Base-by-base conservation (phyloP, 2,888 invertebrate species). In the Dicyrtomina minuta region DNA sequence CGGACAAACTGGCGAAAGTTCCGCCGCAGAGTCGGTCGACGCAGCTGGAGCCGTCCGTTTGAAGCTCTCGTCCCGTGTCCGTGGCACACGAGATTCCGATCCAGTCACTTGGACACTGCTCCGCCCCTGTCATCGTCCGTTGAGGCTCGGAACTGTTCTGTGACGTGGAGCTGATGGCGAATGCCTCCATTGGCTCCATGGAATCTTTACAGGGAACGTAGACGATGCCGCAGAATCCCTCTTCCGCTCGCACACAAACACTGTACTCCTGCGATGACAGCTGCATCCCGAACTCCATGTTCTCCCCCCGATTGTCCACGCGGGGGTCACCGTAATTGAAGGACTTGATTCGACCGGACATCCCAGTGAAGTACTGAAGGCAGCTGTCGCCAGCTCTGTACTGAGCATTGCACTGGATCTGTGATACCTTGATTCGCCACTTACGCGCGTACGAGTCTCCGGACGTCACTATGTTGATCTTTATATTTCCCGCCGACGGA, bases 361-460 rank as follows among this genome's bases (percentile, higher is more conserved):
- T 78, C 53, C 77, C 77, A 5, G 75, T 75, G 66, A 75, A 78
- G 62, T 78, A 74, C 68, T 79, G 79, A n/a, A 79, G 73, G 71
- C 79, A 79, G 55, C 77, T 74, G 68, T 77, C 76, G 22, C 74
- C 75, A 22, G 77, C 76, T 82, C 88, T 88, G 78, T 87, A 88
- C 65, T 88, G 87, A 22, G 89, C 88, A 76, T 87, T 88, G 82
- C 93, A 93, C 2, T 88, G 89, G 75, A 93, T 89, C 80, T 93
- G 92, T 0, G 89, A 86, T 1, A 92, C 85, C 72, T 89, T 88
- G 43, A 93, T 88, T 79, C 91, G 90, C 92, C 92, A 93, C 33
- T 86, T 86, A 49, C 93, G 85, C 6, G 88, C 86, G 79, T 88
- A 90, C 0, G 89, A 84, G 12, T 84, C 85, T 2, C 90, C 91